These are phyloP conservation scores for Megalops cyprinoides DNA, from an alignment of 2,797 vertebrate genomes.

Conservation along the genomic window DNA sequence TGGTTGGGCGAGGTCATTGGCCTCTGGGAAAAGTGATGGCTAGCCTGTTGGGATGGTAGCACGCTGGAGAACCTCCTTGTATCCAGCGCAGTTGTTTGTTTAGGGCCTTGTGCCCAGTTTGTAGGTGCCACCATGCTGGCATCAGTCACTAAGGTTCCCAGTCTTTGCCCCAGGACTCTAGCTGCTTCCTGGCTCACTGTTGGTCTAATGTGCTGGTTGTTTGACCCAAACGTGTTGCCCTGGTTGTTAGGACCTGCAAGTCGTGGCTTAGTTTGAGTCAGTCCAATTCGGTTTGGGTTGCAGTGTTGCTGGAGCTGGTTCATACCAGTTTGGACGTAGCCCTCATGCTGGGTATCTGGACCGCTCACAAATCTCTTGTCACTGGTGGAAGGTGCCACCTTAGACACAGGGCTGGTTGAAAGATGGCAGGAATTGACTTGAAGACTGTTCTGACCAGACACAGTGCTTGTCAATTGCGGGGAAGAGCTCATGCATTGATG, in stretches of 20 bases:
- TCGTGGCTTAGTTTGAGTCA: conserved; percentile 76
- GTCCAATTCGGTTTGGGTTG: conserved; percentile 75
- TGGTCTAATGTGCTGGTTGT: conserved; percentile 75
- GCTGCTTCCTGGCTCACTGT: conserved; percentile 71
- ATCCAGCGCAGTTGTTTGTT: conserved; percentile 74
- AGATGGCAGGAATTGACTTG: conserved; percentile 80
- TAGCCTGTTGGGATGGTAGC: conserved; percentile 75
- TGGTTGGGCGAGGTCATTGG: conserved; percentile 81
- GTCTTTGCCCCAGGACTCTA: conserved; percentile 70
- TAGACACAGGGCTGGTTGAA: conserved; percentile 71
- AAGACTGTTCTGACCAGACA: conserved; percentile 78
- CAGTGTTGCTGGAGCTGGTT: conserved; percentile 80
- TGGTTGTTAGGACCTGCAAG: conserved; percentile 74
- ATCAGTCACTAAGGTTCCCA: conserved; percentile 74
- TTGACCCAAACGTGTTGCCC: conserved; percentile 76
- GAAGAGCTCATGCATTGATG: conserved; percentile 75
- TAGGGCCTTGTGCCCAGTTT: conserved; percentile 79
- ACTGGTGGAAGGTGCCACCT: conserved; percentile 75
- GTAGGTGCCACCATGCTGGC: conserved; percentile 57
- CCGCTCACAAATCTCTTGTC: conserved; percentile 78
- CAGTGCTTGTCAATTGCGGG: conserved; percentile 75
- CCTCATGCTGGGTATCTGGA: conserved; percentile 71
- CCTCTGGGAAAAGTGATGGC: conserved; percentile 80
- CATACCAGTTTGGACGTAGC: conserved; percentile 65
- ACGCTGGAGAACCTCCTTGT: conserved; percentile 73